Conservation (phyloP, 2,888 invertebrate species). For the Ligdia adustata region DNA sequence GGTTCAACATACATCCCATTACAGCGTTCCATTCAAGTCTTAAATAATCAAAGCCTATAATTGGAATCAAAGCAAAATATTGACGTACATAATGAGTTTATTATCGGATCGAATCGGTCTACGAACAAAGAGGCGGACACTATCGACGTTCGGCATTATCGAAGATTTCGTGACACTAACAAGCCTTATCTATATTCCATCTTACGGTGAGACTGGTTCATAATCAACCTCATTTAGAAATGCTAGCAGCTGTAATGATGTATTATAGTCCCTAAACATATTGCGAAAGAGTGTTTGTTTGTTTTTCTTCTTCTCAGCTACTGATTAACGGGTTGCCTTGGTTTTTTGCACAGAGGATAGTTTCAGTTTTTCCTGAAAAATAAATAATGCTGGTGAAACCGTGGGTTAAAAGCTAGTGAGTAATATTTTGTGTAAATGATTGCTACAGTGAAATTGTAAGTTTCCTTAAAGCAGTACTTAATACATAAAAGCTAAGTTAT, state of each 20-base stretch:
- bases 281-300: too few relatives aligned
- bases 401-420: too few relatives aligned
- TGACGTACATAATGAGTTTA: conserved; percentile 29
- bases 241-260: conserved; percentile 25
- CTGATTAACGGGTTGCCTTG: too few relatives aligned
- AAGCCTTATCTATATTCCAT: conserved; percentile 33
- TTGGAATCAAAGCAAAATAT: conserved; percentile 24
- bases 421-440: conserved; percentile 37
- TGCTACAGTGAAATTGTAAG: too few relatives aligned
- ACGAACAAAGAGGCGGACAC: conserved; percentile 32
- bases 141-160: conserved; percentile 30
- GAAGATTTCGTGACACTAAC: conserved; percentile 37
- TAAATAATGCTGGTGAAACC: too few relatives aligned
- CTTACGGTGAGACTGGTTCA: conserved; percentile 29
- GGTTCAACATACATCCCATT: too few relatives aligned
- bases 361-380: too few relatives aligned
- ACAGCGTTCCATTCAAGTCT: not conserved
- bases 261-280: too few relatives aligned
- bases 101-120: conserved; percentile 31
- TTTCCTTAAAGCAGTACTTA: too few relatives aligned
- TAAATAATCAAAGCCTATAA: conserved; percentile 7
- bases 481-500: too few relatives aligned
- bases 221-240: conserved; percentile 33
- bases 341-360: too few relatives aligned
- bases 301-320: too few relatives aligned